Conservation (phyloP, 2,797 vertebrate genomes). For the Atherinosoma microstoma region DNA sequence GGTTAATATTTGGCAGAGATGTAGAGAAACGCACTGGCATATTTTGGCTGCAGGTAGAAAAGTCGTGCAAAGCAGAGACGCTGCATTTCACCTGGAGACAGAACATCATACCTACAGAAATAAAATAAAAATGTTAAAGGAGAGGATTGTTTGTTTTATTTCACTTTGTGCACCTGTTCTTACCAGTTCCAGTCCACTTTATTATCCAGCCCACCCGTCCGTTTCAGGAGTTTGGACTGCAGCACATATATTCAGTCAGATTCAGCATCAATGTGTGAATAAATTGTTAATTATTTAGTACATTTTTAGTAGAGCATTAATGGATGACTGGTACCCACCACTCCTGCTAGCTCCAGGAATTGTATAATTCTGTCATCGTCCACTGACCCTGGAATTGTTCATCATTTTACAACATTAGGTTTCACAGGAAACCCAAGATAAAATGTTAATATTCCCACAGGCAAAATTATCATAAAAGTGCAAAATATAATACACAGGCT, state of each 20-base stretch:
- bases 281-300: background rate
- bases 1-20: background rate
- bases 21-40: slow-evolving; percentile 84
- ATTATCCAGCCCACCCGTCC: slow-evolving; percentile 92
- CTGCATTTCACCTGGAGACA: slow-evolving; percentile 98
- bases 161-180: slow-evolving; percentile 42
- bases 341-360: slow-evolving; percentile 90
- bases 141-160: background rate
- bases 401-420: background rate
- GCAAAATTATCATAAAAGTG: background rate
- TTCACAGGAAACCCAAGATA: background rate
- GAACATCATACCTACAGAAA: slow-evolving; percentile 90
- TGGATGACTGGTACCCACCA: slow-evolving; percentile 84
- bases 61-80: slow-evolving; percentile 93
- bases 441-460: background rate
- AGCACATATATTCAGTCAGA: slow-evolving; percentile 28
- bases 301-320: background rate
- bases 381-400: slow-evolving; percentile 80
- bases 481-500: background rate
- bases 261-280: background rate
- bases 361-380: slow-evolving; percentile 93
- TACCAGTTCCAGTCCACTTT: slow-evolving; percentile 97
- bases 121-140: background rate
- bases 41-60: slow-evolving; percentile 97
- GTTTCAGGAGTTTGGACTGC: slow-evolving; percentile 88